Evolutionary conservation across 2,888 invertebrate genomes (phyloP).

Genomic region (Lymantria monacha): DNA sequence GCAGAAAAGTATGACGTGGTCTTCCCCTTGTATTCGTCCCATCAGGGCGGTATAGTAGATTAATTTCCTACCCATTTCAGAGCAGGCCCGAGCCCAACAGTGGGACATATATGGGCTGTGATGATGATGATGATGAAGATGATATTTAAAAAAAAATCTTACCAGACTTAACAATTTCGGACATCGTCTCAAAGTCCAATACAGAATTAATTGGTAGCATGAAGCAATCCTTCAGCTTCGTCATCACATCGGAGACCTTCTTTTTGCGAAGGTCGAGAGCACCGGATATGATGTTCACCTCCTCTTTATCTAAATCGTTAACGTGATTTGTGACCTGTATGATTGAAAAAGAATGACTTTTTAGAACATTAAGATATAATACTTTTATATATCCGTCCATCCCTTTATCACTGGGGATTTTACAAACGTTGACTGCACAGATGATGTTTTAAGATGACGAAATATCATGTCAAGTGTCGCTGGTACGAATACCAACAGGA

Average conservation of each 20-base stretch:
- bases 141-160: constrained; percentile 12
- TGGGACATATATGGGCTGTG: too few species aligned
- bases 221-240: constrained; percentile 96
- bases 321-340: constrained; percentile 91
- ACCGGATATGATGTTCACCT: constrained; percentile 98
- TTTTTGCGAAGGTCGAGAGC: constrained; percentile 80
- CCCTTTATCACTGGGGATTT: not conserved
- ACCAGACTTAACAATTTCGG: constrained; percentile 97
- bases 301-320: constrained; percentile 95
- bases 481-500: too few species aligned
- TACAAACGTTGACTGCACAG: not conserved
- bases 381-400: too few species aligned
- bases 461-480: too few species aligned
- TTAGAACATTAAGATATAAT: not conserved
- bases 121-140: too few species aligned
- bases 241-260: constrained; percentile 97
- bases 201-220: constrained; percentile 95
- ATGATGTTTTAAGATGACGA: too few species aligned
- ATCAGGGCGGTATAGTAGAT: too few species aligned
- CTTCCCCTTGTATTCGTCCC: too few species aligned
- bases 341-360: not conserved
- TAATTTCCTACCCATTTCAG: too few species aligned
- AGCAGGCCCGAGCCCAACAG: too few species aligned
- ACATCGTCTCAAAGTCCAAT: constrained; percentile 97
- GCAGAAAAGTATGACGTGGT: too few species aligned